Percentiles rank a stretch among this genome's conserved stretches.
Evolutionary conservation across 35 echinoderm and acorn worm species (phyloP).

Genomic region (Ophiothrix spiculata): DNA sequence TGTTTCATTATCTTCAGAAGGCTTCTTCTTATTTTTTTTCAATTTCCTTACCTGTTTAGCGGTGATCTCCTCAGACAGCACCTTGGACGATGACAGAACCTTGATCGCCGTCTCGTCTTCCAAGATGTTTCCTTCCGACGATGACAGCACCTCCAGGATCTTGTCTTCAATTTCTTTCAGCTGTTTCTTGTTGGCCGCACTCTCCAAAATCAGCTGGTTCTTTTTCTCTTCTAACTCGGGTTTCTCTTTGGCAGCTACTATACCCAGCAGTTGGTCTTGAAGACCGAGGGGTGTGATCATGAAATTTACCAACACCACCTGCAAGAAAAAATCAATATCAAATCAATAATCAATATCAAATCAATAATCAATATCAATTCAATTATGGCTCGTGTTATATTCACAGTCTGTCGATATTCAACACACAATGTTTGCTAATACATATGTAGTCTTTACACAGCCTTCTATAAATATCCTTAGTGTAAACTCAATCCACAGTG

Average conservation of each 20-base stretch:
- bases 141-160: slow-evolving; percentile 92
- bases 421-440: too few relatives aligned
- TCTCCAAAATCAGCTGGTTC: slow-evolving; percentile 98
- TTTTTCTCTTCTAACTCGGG: slow-evolving; percentile 99
- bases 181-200: slow-evolving; percentile 96
- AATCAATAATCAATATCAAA: too few relatives aligned
- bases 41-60: slow-evolving; percentile 99
- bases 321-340: too few relatives aligned
- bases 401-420: too few relatives aligned
- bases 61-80: slow-evolving; percentile 91
- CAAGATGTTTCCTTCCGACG: slow-evolving; percentile 94
- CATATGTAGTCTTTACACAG: too few relatives aligned
- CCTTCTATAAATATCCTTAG: too few relatives aligned
- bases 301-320: slow-evolving; percentile 98
- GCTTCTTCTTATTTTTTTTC: slow-evolving; percentile 99
- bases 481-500: too few relatives aligned
- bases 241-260: slow-evolving; percentile 99
- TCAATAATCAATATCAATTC: too few relatives aligned
- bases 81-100: slow-evolving; percentile 94
- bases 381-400: too few relatives aligned
- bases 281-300: slow-evolving; percentile 99
- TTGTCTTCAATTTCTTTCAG: slow-evolving; percentile 99
- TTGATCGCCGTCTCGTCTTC: slow-evolving; percentile 99
- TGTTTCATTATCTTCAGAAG: slow-evolving; percentile 95
- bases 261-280: slow-evolving; percentile 95